Evolutionary conservation across 37 sponge, comb jelly and placozoan genomes (phyloP).

Genomic region (Agelas oroides): DNA sequence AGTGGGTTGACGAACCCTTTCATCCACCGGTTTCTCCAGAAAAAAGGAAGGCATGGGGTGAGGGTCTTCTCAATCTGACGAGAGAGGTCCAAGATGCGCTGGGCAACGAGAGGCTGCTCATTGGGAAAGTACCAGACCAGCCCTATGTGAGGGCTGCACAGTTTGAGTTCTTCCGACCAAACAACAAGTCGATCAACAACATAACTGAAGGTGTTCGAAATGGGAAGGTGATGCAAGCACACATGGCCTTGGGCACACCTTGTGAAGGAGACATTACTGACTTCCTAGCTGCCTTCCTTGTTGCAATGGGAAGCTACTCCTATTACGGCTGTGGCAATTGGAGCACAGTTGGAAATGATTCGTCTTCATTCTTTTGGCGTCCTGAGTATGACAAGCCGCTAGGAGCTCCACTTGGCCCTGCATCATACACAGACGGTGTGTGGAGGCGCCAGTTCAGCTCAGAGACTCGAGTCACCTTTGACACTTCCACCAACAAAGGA

Average conservation of each 20-base stretch:
- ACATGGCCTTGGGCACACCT: conserved; percentile 2
- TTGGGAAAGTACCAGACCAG: conserved; percentile 22
- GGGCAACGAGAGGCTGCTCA: conserved; percentile 34
- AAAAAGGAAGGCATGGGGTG: conserved; percentile 23
- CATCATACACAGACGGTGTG: conserved; percentile 15
- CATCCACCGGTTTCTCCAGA: conserved; percentile 6
- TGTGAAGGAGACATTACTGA: conserved; percentile 41
- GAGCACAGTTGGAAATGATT: conserved; percentile 18
- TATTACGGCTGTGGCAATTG: conserved; percentile 56
- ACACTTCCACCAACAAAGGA: conserved; percentile 55
- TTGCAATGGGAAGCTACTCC: conserved; percentile 49
- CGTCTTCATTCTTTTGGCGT: conserved; percentile 19
- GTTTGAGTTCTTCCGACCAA: conserved; percentile 49
- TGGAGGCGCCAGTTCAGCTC: conserved; percentile 45
- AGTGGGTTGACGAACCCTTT: conserved; percentile 10
- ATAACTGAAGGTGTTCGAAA: conserved; percentile 3
- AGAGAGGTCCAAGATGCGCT: conserved; percentile 40
- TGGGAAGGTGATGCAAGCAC: conserved; percentile 58
- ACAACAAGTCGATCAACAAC: conserved; percentile 32
- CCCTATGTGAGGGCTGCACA: conserved; percentile 57
- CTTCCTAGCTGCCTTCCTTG: conserved; percentile 58
- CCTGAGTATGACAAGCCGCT: conserved; percentile 61
- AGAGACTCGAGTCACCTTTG: conserved; percentile 52
- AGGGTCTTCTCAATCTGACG: conserved; percentile 39
- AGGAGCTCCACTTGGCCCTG: conserved; percentile 48